Conservation (phyloP, 1,140 invertebrate genomes). For the Paraescarpia echinospica region DNA sequence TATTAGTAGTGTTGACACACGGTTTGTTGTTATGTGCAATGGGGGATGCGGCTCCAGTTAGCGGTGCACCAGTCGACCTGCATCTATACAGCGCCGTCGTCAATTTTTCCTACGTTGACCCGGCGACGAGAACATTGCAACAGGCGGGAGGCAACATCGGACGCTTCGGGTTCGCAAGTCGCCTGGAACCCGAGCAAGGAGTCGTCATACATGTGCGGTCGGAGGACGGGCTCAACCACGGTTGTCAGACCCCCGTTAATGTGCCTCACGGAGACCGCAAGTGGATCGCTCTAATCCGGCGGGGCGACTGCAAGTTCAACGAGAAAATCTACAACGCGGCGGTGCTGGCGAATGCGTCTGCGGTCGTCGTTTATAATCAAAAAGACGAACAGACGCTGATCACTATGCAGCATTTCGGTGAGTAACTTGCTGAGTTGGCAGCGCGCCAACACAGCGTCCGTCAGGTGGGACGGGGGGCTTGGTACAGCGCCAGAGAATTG, state of each 20-base stretch:
- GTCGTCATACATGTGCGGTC: slow-evolving; percentile 65
- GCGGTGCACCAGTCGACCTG: not conserved
- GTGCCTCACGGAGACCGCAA: slow-evolving; percentile 51
- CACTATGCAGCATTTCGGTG: slow-evolving; percentile 35
- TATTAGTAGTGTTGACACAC: not conserved
- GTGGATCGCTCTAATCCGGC: slow-evolving; percentile 75
- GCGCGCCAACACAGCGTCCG: too few relatives aligned
- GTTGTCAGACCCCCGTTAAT: slow-evolving; percentile 67
- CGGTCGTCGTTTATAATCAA: slow-evolving; percentile 77
- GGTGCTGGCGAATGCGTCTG: slow-evolving; percentile 67
- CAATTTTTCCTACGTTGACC: not conserved
- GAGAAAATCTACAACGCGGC: slow-evolving; percentile 75
- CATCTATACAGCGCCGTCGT: not conserved
- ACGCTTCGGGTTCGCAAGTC: slow-evolving; percentile 31
- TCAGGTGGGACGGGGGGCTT: not conserved
- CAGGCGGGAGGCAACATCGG: not conserved
- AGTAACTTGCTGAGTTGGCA: slow-evolving; percentile 11
- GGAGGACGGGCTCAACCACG: slow-evolving; percentile 64
- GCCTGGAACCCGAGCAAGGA: slow-evolving; percentile 65
- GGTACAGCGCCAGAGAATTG: not conserved
- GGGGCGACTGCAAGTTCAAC: slow-evolving; percentile 75
- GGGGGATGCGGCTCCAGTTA: not conserved
- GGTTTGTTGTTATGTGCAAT: not conserved
- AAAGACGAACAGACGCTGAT: slow-evolving; percentile 48
- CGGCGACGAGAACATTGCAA: not conserved